Conservation (phyloP, 30 jellyfish, hydroid and myxozoan species). For the Hydractinia echinata region DNA sequence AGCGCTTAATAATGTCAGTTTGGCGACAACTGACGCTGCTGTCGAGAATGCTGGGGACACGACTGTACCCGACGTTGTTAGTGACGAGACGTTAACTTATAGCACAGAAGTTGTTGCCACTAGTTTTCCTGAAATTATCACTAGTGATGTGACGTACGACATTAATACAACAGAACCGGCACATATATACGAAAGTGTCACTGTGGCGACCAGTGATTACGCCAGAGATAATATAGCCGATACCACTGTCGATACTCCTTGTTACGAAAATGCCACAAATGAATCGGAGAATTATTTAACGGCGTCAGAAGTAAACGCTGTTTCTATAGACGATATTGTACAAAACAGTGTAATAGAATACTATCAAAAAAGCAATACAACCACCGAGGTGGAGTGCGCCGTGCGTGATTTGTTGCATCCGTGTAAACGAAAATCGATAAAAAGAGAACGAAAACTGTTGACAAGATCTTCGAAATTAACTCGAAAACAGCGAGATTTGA, state of each 20-base stretch:
- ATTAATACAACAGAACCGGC: background rate
- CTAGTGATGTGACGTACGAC: background rate
- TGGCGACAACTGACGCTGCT: background rate
- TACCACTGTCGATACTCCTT: background rate
- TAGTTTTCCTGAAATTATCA: background rate
- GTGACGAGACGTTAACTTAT: background rate
- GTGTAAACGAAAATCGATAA: conserved; percentile 17
- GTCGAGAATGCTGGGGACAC: background rate
- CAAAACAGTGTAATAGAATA: conserved; percentile 11
- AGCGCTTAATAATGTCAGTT: background rate
- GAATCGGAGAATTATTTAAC: background rate
- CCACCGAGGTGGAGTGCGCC: conserved; percentile 9
- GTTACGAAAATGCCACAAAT: background rate
- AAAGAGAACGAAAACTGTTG: conserved; percentile 11
- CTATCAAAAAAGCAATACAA: background rate
- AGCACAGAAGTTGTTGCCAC: conserved; percentile 18
- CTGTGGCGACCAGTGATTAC: background rate
- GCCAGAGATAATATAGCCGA: background rate
- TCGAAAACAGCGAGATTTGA: conserved; percentile 18
- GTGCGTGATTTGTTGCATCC: background rate
- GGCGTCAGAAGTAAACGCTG: background rate
- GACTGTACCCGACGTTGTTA: background rate
- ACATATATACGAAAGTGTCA: background rate
- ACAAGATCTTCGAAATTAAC: background rate
- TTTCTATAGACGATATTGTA: conserved; percentile 11